A percentile compares a stretch with the other conserved stretches of the same genome.
Evolutionary conservation across 2,888 invertebrate genomes (phyloP).

Genomic region (Coelopa pilipes): DNA sequence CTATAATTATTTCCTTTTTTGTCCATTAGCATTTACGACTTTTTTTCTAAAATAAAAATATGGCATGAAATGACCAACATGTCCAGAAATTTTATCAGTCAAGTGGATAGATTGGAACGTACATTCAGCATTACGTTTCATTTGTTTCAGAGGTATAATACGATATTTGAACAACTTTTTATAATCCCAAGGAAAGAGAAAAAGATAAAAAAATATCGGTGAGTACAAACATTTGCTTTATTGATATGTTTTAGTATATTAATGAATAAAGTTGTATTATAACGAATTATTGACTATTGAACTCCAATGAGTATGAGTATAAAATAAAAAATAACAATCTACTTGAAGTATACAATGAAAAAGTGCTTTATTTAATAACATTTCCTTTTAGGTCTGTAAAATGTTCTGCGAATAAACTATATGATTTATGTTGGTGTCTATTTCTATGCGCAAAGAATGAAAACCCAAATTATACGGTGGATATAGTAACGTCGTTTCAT

Average conservation of each 20-base stretch:
- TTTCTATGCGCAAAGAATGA: constrained; percentile 91
- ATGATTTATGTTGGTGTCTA: constrained; percentile 94
- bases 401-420: constrained; percentile 84
- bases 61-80: constrained; percentile 96
- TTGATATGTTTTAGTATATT: too few relatives aligned
- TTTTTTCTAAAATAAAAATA: constrained; percentile 92
- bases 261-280: too few relatives aligned
- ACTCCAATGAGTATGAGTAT: too few relatives aligned
- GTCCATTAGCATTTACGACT: constrained; percentile 81
- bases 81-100: constrained; percentile 82
- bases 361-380: too few relatives aligned
- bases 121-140: constrained; percentile 94
- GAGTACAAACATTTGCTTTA: constrained; percentile 26
- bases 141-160: constrained; percentile 91
- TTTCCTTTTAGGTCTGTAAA: constrained; percentile 68
- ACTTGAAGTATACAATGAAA: too few relatives aligned
- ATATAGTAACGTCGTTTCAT: constrained; percentile 94
- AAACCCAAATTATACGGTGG: constrained; percentile 86
- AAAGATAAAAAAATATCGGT: constrained; percentile 64
- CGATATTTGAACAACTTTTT: constrained; percentile 89
- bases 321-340: too few relatives aligned
- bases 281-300: too few relatives aligned
- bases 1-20: too few relatives aligned
- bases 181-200: constrained; percentile 70
- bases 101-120: constrained; percentile 85